Evolutionary conservation across 2,888 invertebrate species (phyloP), one percentile per base, ranked within the genome.

Genomic region (Drosophila lutescens): DNA sequence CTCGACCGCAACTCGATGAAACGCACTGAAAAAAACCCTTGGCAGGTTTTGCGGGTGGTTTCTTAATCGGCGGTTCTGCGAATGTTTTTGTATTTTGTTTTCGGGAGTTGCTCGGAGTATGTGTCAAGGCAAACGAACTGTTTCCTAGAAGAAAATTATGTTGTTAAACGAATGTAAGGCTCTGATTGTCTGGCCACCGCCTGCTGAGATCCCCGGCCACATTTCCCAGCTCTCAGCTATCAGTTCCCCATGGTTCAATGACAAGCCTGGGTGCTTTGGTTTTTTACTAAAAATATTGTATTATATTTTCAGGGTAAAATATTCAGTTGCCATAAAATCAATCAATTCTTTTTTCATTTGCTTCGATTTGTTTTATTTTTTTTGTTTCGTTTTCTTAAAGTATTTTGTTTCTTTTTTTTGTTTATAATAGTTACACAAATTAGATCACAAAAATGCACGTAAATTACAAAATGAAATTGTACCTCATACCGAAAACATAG

Each of bases 391-490:
- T 74, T 74, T 57, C 69, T 74, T 73, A 84, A 66, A 60, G 54
- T 79, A 79, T 76, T 80, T 71, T 73, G 67, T 71, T 77, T 47
- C 38, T 68, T 74, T 75, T 51, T 57, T 66, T 80, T 83, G 66
- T 81, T 84, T 89, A 88, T 69, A 84, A 76, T 84, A 90, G 82
- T 88, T 90, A 90, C 88, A 90, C 84, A 88, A 88, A 88, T 84
- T 90, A 88, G 84, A 88, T 88, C 88, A 88, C 88, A 90, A 88
- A 88, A 88, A 88, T 88, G 90, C 88, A 90, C 88, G 79, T 84
- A 89, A 89, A 86, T 84, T 89, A 88, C 90, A 79, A 80, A 87
- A 74, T 86, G 65, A 83, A 84, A 74, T 55, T 76, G 74, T 79
- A 73, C 66, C 68, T 73, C 79, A 76, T 54, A 74, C 78, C 77